Base-by-base conservation (phyloP, 1,140 invertebrate genomes). In the Theocolax elegans region DNA sequence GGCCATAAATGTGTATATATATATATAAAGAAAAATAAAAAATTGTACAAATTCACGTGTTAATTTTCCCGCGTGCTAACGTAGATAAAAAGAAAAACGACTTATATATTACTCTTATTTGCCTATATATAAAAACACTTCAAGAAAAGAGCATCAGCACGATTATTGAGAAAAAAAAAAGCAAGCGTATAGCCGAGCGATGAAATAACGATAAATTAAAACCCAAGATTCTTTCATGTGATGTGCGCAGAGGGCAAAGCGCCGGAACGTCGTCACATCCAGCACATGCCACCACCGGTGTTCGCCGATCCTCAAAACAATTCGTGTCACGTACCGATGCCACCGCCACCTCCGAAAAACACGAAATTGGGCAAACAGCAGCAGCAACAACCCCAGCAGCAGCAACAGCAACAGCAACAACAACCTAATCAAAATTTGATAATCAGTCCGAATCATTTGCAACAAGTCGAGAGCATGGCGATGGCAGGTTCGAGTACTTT, bases 211-310 rank as follows among this genome's bases (percentile, higher is more conserved):
- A 40, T 12, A 38, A 21, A 31, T 23, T 31, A 38, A 56, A 59
- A 4, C n/a, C 29, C 27, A 46, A 48, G 15, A 31, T 8, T 62
- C 25, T 62, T 62, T 40, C 49, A 7, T 53, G 23, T 56, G 56
- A 17, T 25, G 23, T 67, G 35, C 21, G 29, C 31, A 71, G 69
- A 71, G 25, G 56, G 53, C 51, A 71, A 71, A 12, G 15, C 60
- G 42, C 1, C 88, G 4, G 91, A 91, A 71, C 88, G 91, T 59
- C 74, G 91, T 77, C 90, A 91, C 53, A 91, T 93, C 71, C 92
- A 93, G 80, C 92, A 93, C 75, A 84, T 93, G 74, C 91, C 92
- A 27, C 91, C 92, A 1, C 92, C 92, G 0, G 92, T 93, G 76
- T 92, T 93, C 76, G 91, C 92, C 1, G 92, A 93, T 77, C 83